phyloP scores from a whole-genome alignment of 2,888 invertebrate genomes.

The Apamea epomidion region DNA sequence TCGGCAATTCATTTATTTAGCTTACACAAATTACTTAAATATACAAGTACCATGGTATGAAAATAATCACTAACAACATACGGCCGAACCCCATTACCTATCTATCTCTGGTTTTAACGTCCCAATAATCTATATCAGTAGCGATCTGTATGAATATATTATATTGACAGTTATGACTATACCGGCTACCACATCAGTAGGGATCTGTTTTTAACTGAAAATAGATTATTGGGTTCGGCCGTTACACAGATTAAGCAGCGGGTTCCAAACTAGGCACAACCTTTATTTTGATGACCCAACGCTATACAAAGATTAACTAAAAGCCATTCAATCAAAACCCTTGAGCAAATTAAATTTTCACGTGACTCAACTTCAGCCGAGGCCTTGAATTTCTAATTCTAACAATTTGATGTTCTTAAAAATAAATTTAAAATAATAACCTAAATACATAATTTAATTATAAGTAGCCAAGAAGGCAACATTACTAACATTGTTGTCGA shows the following conservation, averaged over 20 bases:
- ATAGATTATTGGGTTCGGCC: too few relatives aligned
- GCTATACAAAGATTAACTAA: background rate
- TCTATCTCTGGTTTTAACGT: too few relatives aligned
- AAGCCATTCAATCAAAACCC: constrained; percentile 8
- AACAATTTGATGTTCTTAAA: constrained; percentile 19
- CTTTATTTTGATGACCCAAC: background rate
- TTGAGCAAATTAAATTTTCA: constrained; percentile 22
- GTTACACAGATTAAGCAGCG: background rate
- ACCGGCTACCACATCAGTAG: too few relatives aligned
- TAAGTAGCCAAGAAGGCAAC: constrained; percentile 7
- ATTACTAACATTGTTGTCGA: constrained; percentile 27
- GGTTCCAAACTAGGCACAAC: background rate
- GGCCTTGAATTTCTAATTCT: constrained; percentile 46
- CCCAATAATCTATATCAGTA: too few relatives aligned
- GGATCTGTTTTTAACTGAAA: too few relatives aligned
- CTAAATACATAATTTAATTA: constrained; percentile 29
- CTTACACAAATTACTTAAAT: too few relatives aligned
- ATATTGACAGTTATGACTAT: too few relatives aligned
- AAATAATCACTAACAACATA: too few relatives aligned
- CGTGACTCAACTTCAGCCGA: constrained; percentile 22
- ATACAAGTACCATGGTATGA: too few relatives aligned
- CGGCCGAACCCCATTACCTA: too few relatives aligned
- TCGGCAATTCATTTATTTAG: too few relatives aligned
- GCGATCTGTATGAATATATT: too few relatives aligned
- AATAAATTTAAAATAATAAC: constrained; percentile 26